Base-by-base conservation (phyloP, 30 jellyfish, hydroid and myxozoan genomes). In the Pelagia noctiluca region DNA sequence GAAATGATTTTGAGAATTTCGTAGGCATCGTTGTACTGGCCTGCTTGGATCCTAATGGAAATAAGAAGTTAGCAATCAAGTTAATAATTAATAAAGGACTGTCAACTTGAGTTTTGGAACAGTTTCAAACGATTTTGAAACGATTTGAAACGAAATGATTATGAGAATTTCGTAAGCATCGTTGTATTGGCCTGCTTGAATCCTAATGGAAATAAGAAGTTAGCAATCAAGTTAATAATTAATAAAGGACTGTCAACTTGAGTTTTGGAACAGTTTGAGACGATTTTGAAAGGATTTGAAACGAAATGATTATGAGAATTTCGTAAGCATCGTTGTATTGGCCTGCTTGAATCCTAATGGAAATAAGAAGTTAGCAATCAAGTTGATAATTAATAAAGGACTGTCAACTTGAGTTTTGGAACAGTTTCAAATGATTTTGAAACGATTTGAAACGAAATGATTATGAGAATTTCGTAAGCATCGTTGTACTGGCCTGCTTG, bases 131-230 rank as follows among this genome's bases (percentile, higher is more conserved):
- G 24, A 31, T 0, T 31, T 8, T 8, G 19, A 8, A 60, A 16
- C 26, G 19, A 8, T 60, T 13, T 13, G 24, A 10, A 60, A n/a
- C n/a, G n/a, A n/a, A n/a, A n/a, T n/a, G n/a, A n/a, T n/a, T 86
- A 86, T 96, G 33, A 92, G 79, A 29, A 92, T 71, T 16, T 25
- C 81, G 34, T 24, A 81, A 5, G 98, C 97, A 50, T 86, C 97
- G 4, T 54, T 67, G 80, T 86, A 92, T 70, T 87, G 96, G 0
- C 98, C 98, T 18, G 97, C 98, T 69, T 92, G 97, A 53, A 92
- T 81, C 74, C 98, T 92, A 32, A 1, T 54, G 66, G 66, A 19
- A 80, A n/a, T n/a, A n/a, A n/a, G n/a, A n/a, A n/a, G n/a, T n/a
- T n/a, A n/a, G n/a, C n/a, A n/a, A n/a, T n/a, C n/a, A n/a, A n/a